phyloP scores from a whole-genome alignment of 2,113 vertebrate species.

The Atlantisia rogersi region DNA sequence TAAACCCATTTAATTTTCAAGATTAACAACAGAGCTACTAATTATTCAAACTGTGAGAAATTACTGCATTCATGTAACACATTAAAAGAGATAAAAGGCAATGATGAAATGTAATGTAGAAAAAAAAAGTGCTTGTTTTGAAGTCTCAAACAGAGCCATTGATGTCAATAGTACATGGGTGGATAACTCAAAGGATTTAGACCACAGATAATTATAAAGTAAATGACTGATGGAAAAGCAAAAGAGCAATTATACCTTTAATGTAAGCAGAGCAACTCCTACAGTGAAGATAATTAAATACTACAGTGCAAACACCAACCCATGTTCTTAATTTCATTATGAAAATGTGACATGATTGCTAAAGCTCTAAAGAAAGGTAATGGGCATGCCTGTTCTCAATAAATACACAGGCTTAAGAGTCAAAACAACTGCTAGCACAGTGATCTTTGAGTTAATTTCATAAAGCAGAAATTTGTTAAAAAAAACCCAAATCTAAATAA shows the following conservation, averaged over 20 bases:
- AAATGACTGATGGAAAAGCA: neutral
- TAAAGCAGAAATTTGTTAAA: neutral
- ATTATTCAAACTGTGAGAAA: neutral
- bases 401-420: neutral
- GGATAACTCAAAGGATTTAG: neutral
- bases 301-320: neutral
- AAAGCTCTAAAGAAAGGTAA: neutral
- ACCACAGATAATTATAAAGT: conserved; percentile 1
- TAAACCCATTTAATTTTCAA: neutral
- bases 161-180: neutral
- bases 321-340: neutral
- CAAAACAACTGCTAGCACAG: neutral
- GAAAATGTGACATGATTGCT: neutral
- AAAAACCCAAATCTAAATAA: neutral
- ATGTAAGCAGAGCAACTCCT: neutral
- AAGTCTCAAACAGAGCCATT: neutral
- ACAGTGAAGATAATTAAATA: neutral
- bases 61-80: neutral
- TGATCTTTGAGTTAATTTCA: neutral
- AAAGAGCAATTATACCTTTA: neutral
- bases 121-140: neutral
- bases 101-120: neutral
- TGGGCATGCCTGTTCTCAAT: neutral
- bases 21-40: neutral
- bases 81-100: neutral